Base-by-base conservation (phyloP, 2,113 vertebrate species). In the Sceloporus tristichus region DNA sequence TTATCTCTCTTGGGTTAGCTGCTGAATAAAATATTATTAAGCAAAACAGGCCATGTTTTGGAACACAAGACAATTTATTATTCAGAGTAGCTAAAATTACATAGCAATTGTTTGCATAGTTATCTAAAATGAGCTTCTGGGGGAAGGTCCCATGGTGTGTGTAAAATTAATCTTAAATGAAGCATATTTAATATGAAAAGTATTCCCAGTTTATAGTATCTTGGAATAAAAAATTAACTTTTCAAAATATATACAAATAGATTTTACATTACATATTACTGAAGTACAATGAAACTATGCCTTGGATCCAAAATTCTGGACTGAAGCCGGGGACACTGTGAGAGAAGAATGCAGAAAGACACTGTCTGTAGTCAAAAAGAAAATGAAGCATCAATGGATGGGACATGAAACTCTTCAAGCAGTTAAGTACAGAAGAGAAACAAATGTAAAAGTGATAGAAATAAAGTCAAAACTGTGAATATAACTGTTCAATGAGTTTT, bases 11-110 rank as follows among this genome's bases (percentile, higher is more conserved):
- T 77, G 74, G 84, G 84, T 77, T 66, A 42, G 38, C 56, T 66
- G 38, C 27, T 85, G 84, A 77, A 85, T 85, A 85, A 85, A 85
- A 85, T 85, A 85, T 68, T 68, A 85, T 78, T 85, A 78, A 85
- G 75, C 27, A 38, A 85, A 85, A 19, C 40, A 68, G 84, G 75
- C 75, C 62, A 78, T 78, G 74, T 85, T 78, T 78, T 85, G 56
- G 56, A 85, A 68, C 84, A 85, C 84, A 85, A 68, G 84, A 85
- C 25, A 85, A 68, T 78, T 78, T 66, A 85, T 85, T 85, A 77
- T 78, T 85, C 59, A 78, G 84, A 68, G 21, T 40, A 78, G 74
- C 84, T 85, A 85, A 78, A 78, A 78, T 85, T 65, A 68, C 62
- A 78, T 40, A 66, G 40, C 84, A 77, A 53, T 78, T 85, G 75